phyloP scores from a whole-genome alignment of 2,113 vertebrate genomes.

The Equus przewalskii region DNA sequence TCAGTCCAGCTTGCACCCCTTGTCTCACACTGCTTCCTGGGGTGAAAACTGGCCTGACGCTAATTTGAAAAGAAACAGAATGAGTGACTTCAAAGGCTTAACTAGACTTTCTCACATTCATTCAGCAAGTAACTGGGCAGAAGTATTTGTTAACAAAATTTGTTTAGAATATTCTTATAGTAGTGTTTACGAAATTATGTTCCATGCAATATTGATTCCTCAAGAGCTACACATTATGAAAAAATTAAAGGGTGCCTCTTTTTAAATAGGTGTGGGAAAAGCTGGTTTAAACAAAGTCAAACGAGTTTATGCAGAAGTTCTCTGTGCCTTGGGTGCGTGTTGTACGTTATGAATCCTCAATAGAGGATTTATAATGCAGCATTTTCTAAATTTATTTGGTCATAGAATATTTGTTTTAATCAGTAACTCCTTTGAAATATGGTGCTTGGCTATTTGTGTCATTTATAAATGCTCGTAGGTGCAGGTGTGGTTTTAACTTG shows the following conservation, averaged over 20 bases:
- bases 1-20: too few relatives aligned
- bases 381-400: background rate
- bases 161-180: background rate
- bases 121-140: background rate
- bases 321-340: too few relatives aligned
- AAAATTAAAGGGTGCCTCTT: background rate
- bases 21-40: background rate
- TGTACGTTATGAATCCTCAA: background rate
- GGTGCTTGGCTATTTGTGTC: background rate
- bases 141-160: background rate
- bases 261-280: background rate
- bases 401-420: background rate
- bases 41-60: fast-evolving
- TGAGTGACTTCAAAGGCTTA: background rate
- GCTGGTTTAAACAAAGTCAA: background rate
- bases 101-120: background rate
- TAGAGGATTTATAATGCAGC: background rate
- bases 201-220: background rate
- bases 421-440: background rate
- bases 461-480: background rate
- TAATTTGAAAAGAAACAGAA: background rate
- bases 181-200: background rate
- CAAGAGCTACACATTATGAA: background rate
- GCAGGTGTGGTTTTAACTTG: background rate
- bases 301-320: background rate